Base-by-base conservation (phyloP, 2,113 vertebrate genomes). In the Nesogale talazaci region DNA sequence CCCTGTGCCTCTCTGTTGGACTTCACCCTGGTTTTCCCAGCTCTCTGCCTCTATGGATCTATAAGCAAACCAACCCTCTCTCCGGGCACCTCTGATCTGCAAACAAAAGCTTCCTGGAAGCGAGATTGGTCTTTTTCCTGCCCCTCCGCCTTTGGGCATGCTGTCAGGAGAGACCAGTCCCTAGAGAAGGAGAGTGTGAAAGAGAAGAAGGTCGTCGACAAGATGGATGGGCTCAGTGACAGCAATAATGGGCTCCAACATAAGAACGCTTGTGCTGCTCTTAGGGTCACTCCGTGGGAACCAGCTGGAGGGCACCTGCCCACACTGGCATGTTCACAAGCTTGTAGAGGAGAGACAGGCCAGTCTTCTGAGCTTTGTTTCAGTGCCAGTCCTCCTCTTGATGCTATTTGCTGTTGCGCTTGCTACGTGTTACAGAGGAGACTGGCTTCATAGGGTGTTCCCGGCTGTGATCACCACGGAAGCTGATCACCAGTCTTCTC, bases 91-190 rank as follows among this genome's bases (percentile, higher is more conserved):
- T 46, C 27, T 56, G 59, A 46, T 74, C 23, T 12, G 36, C 29
- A 59, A 70, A 27, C 22, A 72, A 88, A 90, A 79, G 31, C 19
- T 93, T 87, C 36, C 75, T 88, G 10, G 19, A 25, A 89, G 93
- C 12, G 6, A 57, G 84, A 52, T 69, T 65, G 20, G 29, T 27
- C 23, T 89, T 89, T 92, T 70, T 40, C 19, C 78, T 89, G 82
- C 34, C n/a, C 29, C 34, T 75, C 65, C 63, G 6, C 36, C 57
- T 52, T 52, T 52, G 46, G 46, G 46, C 46, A 52, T 10, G 46
- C 14, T 52, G 46, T 52, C 6, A 52, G 46, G 46, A 52, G 46
- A 52, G 46, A 52, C 5, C 46, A 52, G 46, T 52, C 46, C 46
- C 46, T 12, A 12, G 46, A 11, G 46, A 52, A 52, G 46, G 46